A percentile compares a stretch with the other conserved stretches of the same genome.
Evolutionary conservation across 2,797 vertebrate species (phyloP).

Genomic region (Rhynchotus rufescens): DNA sequence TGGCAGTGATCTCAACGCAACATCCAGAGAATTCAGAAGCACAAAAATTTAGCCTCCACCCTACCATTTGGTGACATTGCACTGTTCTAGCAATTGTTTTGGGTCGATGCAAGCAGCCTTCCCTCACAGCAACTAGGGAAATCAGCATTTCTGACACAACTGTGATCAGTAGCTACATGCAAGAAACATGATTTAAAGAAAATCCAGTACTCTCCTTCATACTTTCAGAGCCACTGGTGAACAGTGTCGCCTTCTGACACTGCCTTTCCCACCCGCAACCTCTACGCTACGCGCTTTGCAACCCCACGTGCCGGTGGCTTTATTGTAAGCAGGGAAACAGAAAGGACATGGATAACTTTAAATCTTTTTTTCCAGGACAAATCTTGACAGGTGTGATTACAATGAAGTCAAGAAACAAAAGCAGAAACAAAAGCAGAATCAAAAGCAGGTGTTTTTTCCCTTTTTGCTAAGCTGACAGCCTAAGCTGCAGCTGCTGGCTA

Average conservation of each 20-base stretch:
- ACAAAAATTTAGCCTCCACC: background rate
- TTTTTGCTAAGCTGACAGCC: background rate
- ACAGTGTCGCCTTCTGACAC: background rate
- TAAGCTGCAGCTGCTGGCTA: background rate
- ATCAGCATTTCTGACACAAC: background rate
- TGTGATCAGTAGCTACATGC: background rate
- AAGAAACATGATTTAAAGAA: background rate
- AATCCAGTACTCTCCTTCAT: background rate
- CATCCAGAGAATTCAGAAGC: background rate
- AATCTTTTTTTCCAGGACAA: background rate
- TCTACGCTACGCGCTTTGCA: background rate
- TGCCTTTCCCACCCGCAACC: background rate
- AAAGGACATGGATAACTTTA: background rate
- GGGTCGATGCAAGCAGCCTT: background rate
- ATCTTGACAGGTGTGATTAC: background rate
- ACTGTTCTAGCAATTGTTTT: background rate
- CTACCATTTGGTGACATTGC: background rate
- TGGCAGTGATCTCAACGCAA: background rate
- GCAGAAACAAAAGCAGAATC: background rate
- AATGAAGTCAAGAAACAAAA: background rate
- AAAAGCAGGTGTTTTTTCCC: background rate
- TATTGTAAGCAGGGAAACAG: background rate
- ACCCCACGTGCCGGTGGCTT: background rate
- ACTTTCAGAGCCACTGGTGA: background rate
- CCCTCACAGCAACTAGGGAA: background rate